Evolutionary conservation across 2,113 vertebrate genomes (phyloP).

Genomic region (Porphyrio hochstetteri): DNA sequence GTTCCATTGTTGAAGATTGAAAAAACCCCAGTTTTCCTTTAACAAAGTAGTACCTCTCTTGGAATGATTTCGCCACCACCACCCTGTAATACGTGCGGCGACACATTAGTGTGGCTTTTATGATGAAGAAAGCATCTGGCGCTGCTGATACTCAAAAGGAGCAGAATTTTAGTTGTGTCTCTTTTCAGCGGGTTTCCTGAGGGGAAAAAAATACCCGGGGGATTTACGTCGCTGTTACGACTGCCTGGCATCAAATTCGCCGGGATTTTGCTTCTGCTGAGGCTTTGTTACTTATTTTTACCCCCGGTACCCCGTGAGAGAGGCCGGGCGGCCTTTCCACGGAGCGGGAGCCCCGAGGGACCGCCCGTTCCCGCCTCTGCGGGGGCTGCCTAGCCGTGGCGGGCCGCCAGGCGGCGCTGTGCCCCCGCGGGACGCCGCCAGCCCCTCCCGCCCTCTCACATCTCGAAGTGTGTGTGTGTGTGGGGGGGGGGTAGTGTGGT

Average conservation of each 20-base stretch:
- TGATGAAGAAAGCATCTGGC: neutral
- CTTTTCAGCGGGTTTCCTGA: neutral
- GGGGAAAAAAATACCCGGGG: neutral
- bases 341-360: too few species aligned
- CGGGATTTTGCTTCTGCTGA: neutral
- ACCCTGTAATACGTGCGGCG: fast-evolving
- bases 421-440: too few species aligned
- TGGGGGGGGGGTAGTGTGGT: too few species aligned
- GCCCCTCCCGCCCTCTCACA: too few species aligned
- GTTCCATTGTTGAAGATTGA: neutral
- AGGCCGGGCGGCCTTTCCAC: too few species aligned
- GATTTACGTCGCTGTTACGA: neutral
- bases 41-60: neutral
- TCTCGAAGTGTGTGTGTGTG: too few species aligned
- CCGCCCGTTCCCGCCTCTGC: too few species aligned
- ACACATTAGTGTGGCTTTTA: neutral
- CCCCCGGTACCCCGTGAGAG: too few species aligned
- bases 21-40: neutral
- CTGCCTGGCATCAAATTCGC: neutral
- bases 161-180: fast-evolving
- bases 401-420: too few species aligned
- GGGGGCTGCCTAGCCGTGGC: too few species aligned
- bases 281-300: too few species aligned
- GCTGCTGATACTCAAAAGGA: neutral
- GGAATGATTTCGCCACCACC: too few species aligned